Evolutionary conservation across 2,797 vertebrate species (phyloP), one percentile per base, ranked within the genome.

Genomic region (Bucorvus abyssinicus): DNA sequence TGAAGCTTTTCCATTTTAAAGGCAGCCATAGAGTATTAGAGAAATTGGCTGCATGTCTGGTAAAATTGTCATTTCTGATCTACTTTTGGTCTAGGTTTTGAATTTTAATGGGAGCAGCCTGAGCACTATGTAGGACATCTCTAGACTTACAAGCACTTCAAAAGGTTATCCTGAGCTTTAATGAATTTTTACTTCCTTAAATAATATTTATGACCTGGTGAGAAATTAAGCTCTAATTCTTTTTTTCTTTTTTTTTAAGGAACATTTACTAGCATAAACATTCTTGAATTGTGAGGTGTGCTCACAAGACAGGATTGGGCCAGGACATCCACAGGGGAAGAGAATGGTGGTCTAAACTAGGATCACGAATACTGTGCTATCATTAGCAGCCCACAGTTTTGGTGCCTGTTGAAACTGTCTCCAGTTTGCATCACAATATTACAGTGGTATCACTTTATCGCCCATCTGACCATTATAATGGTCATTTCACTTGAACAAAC

Each of bases 81-180:
- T 61, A 32, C 27, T 87, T 93, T 92, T 84, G 55, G 64, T 55
- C 75, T 91, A 98, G 98, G 97, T 98, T 83, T 97, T 99, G 92
- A 98, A 99, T 97, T 98, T 99, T 96, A 98, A 98, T 71, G 98
- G 98, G 64, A 99, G 98, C 96, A 98, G 98, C 86, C 97, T 99
- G 95, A 98, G 89, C 86, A 98, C 97, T 76, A 95, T 99, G 68
- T 98, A 98, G 90, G 98, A 98, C 90, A 97, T 98, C 80, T 98
- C 98, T 92, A 97, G 93, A 68, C 97, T 99, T 76, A 97, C 96
- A 86, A 3, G 94, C 97, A 68, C 96, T 99, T 77, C 97, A 96
- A 78, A 98, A 97, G 76, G 98, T 99, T 60, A 98, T 95, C 45
- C 97, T 98, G 96, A 99, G 97, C 94, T 99, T 98, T 91, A 98